Percentiles rank a stretch among this genome's conserved stretches.
These are phyloP conservation scores for Enteromius thamalakanensis DNA, from an alignment of 2,797 vertebrate genomes.

Conservation along the genomic window DNA sequence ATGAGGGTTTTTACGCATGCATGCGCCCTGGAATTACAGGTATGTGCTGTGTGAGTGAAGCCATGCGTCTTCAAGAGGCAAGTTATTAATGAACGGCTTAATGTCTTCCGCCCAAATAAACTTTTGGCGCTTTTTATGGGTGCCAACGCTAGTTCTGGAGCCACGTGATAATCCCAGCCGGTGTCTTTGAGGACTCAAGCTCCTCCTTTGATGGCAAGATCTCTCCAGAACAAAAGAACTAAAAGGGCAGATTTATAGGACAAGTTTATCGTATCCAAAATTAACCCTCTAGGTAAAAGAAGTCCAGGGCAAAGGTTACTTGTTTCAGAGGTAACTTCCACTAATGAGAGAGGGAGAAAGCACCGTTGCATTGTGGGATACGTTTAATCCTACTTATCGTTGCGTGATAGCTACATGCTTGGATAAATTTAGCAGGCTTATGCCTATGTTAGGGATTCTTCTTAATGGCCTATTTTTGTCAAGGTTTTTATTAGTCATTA, in stretches of 20 bases:
- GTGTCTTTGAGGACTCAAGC: conserved; percentile 13
- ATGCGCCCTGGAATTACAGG: conserved; percentile 27
- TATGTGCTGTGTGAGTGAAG: background rate
- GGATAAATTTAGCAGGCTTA: conserved; percentile 55
- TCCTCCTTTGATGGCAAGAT: background rate
- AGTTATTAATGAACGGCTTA: conserved; percentile 65
- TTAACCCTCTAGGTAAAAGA: conserved; percentile 37
- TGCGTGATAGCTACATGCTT: conserved; percentile 51
- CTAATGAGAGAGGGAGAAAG: conserved; percentile 31
- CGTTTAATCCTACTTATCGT: conserved; percentile 56
- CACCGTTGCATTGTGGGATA: conserved; percentile 12
- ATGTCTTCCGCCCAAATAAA: conserved; percentile 68
- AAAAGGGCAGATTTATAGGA: conserved; percentile 11
- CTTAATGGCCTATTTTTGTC: conserved; percentile 36
- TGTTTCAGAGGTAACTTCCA: background rate
- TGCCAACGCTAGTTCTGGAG: conserved; percentile 21
- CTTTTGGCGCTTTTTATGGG: conserved; percentile 56
- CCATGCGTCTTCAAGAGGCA: conserved; percentile 35
- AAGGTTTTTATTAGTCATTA: background rate
- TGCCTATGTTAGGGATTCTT: conserved; percentile 43
- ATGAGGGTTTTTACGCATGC: conserved; percentile 16
- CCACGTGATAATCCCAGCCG: background rate
- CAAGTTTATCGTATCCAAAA: conserved; percentile 31
- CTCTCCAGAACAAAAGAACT: conserved; percentile 28
- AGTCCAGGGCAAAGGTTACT: conserved; percentile 3